These are phyloP conservation scores for Labeo calbasu DNA, from an alignment of 2,797 vertebrate genomes.

Conservation along the genomic window DNA sequence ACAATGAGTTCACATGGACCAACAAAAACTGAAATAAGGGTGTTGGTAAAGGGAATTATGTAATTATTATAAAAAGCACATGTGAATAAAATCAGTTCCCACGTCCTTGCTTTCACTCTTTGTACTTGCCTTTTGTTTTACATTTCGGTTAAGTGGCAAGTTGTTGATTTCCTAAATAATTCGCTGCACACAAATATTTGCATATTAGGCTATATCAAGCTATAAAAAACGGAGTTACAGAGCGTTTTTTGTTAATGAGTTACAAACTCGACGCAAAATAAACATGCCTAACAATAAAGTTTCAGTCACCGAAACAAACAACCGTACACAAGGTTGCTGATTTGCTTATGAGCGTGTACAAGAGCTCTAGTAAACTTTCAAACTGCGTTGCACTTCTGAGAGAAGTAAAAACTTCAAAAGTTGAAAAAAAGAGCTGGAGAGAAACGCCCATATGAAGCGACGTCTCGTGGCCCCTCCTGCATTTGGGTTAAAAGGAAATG, in stretches of 20 bases:
- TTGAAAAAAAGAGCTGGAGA: conserved; percentile 62
- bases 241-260: not conserved
- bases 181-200: not conserved
- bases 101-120: not conserved
- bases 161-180: not conserved
- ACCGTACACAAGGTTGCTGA: not conserved
- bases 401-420: not conserved
- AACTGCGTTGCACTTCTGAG: conserved; percentile 9
- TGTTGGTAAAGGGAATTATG: not conserved
- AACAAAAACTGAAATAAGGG: not conserved
- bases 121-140: not conserved
- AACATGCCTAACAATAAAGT: not conserved
- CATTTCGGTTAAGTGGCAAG: not conserved
- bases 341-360: conserved; percentile 35
- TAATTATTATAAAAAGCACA: not conserved
- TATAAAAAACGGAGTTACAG: not conserved
- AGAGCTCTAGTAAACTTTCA: conserved; percentile 39
- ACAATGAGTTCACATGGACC: not conserved
- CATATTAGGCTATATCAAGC: not conserved
- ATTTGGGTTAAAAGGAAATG: conserved; percentile 76
- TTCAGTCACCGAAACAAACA: not conserved
- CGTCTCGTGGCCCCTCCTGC: conserved; percentile 77
- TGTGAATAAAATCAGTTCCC: not conserved
- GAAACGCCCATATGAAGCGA: conserved; percentile 71
- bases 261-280: not conserved